Evolutionary conservation across 2,797 vertebrate species (phyloP), one percentile per base, ranked within the genome.

Genomic region (Eutrigla gurnardus): DNA sequence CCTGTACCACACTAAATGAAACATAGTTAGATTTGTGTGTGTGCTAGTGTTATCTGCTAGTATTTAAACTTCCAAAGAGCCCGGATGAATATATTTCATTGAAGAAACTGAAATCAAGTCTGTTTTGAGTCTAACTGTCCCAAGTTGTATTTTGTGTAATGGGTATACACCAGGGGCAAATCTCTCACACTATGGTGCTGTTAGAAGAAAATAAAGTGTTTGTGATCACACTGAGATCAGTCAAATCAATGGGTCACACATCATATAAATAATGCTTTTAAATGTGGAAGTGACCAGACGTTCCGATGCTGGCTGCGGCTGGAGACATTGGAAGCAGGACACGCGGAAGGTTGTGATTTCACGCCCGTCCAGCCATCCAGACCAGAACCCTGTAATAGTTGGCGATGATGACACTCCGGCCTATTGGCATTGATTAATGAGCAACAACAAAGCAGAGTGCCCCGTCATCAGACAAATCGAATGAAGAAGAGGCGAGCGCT

Each of bases 391-490:
- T 5, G 13, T 73, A 43, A 73, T 53, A 15, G 9, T 6, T 5
- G 46, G 18, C 11, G 52, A 73, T 67, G 64, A 82, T 86, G 67
- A 81, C 83, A 63, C 65, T 86, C 36, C 33, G 10, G 7, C 58
- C 77, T 70, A 83, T 73, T 67, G 73, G 3, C 43, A 45, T 15
- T 86, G 78, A 87, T 80, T 78, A 84, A 89, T 72, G 80, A 81
- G 55, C 66, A 59, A 52, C 77, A 73, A 75, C 80, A 74, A 80
- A 81, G 75, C 65, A 61, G 59, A 86, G 81, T 66, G 60, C 78
- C 65, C 73, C 55, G 78, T 91, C 83, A 80, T 87, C 63, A 80
- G 78, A 78, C 75, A 66, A 88, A 89, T 86, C 17, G 33, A 84
- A 88, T 77, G 70, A 88, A 77, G 55, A 59, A 35, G 4, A 70